Base-by-base conservation (phyloP, 2,113 vertebrate species). In the Tachysurus vachellii region DNA sequence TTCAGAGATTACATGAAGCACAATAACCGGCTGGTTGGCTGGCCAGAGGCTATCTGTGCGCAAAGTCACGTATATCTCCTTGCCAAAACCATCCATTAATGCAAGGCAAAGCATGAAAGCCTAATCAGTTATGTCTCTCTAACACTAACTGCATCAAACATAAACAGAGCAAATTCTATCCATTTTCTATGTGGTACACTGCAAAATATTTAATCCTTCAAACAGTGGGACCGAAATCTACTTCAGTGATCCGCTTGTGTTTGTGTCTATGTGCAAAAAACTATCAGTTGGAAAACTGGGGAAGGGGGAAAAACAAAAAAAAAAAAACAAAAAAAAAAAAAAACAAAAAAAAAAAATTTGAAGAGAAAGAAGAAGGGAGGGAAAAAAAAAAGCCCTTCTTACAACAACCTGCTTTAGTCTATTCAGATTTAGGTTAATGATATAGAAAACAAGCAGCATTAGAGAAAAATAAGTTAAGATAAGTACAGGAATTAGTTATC, bases 81-180 rank as follows among this genome's bases (percentile, higher is more conserved):
- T 61, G 5, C 1, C 47, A 47, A 84, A 54, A 61, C 50, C 26
- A 17, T 73, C 19, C 86, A 70, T 54, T 23, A 85, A 57, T 26
- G n/a, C 26, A 76, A 77, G 57, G 31, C 28, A 73, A 84, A 91
- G 3, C 85, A 88, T 85, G 88, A 89, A 89, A 87, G 28, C 57
- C 59, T n/a, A 56, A 11, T 44, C 42, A 31, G 8, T 9, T 42
- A 53, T 12, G 54, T 56, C 36, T 47, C 14, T 47, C 11, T 11
- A 85, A 31, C 23, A 50, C 53, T 50, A 14, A 64, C 8, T 36
- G 54, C 31, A 19, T 80, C 57, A 70, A 87, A 85, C 47, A 84
- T 90, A 23, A 81, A 85, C 94, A 97, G 95, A 97, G 96, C 96
- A 97, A 97, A 97, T 94, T 81, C 87, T 61, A n/a, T 93, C 92